Base-by-base conservation (phyloP, 2,797 vertebrate genomes). In the Allobates femoralis region DNA sequence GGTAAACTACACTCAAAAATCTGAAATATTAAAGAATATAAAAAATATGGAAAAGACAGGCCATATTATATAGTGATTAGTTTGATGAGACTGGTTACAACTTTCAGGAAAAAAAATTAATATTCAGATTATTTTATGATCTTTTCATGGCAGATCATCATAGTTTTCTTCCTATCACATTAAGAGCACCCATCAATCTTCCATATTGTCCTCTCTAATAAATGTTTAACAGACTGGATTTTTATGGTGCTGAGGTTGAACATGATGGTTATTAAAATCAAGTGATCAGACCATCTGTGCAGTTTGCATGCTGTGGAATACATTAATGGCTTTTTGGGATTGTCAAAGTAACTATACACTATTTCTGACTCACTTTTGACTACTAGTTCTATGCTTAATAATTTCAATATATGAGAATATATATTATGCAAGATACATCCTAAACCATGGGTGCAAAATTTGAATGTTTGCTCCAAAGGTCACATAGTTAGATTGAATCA, bases 241-340 rank as follows among this genome's bases (percentile, higher is more conserved):
- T 74, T 74, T 74, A 50, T 50, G 41, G n/a, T 26, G 14, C 71
- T 50, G 41, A 50, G 41, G 41, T 21, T 74, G 71, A 74, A 74
- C 71, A 74, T 74, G 71, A 50, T 74, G 37, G 41, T 50, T 74
- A 50, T 74, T 74, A 74, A 74, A 74, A 46, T 73, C 34, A 41
- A 73, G 71, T 74, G 71, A 74, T 26, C 71, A 26, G 41, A 41
- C 71, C 71, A 50, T 74, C 71, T 74, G 41, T 74, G 71, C 71
- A 15, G 37, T 74, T 50, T 12, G 50, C 23, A 50, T 50, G 41
- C 37, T 78, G 53, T 37, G n/a, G 34, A 41, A 37, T 41, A 41
- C 19, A 74, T 50, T 74, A 74, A 74, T 50, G 71, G 71, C 71
- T 74, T 74, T 41, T 50, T 50, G 34, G 41, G 34, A 46, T 26